Evolutionary conservation across 2,113 vertebrate species (phyloP), one percentile per base, ranked within the genome.

Genomic region (Lucifuga dentata): DNA sequence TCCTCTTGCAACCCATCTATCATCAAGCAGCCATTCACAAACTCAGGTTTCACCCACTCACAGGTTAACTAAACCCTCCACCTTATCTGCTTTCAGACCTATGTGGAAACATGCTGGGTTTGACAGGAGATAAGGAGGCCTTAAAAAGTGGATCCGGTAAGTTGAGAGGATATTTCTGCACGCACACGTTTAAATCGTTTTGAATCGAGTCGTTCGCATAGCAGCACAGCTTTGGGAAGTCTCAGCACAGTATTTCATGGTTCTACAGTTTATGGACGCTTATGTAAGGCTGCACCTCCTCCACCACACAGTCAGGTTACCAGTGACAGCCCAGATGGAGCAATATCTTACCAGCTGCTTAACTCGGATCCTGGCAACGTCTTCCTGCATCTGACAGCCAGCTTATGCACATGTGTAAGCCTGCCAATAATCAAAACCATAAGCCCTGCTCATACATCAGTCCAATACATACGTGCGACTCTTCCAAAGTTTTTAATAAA

Each of bases 21-120:
- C 79, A 63, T 41, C 38, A 13, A 38, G 64, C 8, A 7, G 29
- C 29, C 60, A 58, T 67, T 67, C 50, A 72, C 46, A 65, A 78
- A 52, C 48, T 59, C 67, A 16, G 41, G 63, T 73, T 64, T 81
- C 56, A 77, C 73, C 69, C 65, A 55, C 43, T 66, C 55, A 33
- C 55, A 53, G 61, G 70, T 78, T 44, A 76, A 44, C 44, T 52
- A 16, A 79, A 55, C 57, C 60, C 35, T 58, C 48, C 58, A 43
- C 40, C 57, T 73, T 65, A 73, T 76, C 65, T 71, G 29, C 57
- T 74, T 44, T 66, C 38, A 69, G 44, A 61, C 61, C 10, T 51
- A 46, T 40, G 44, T n/a, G 45, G 46, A 67, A 57, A 79, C 78
- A 57, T 61, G 48, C 59, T 40, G 15, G 51, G 43, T 19, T 17